Evolutionary conservation across 2,888 invertebrate species (phyloP), one percentile per base, ranked within the genome.

Genomic region (Oxytorus armatus): DNA sequence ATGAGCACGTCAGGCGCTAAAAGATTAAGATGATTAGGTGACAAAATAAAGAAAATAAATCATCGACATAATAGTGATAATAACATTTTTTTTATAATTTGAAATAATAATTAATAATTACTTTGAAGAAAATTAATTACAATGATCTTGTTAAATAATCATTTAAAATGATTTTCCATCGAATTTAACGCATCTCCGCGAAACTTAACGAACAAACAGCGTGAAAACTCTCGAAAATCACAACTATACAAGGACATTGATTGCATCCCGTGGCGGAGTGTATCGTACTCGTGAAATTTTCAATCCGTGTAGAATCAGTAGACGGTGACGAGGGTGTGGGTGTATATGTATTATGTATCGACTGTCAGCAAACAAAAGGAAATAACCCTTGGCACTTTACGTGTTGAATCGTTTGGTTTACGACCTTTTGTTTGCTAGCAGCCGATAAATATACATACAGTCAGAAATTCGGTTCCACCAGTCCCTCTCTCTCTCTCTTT

Each of bases 231-330:
- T 53, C 49, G 18, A 25, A 11, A n/a, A 53, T 11, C 7, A 3
- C n/a, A n/a, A 18, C 21, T 18, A 21, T 51, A 16, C 18, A 7
- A 8, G 36, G 21, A 16, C 44, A 33, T 55, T 65, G 65, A 74
- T 53, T 65, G 25, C 39, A 18, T 21, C 14, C 5, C n/a, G 16
- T 8, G 5, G 21, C 7, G 16, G 21, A 69, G 51, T n/a, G 39
- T 25, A 16, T 42, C 11, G 25, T 39, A 42, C 21, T 47, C 36
- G 76, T 63, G 63, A 77, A 70, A 55, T 55, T 77, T 69, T 47
- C 8, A 63, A 63, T 16, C 55, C 47, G 21, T 53, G 53, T 21
- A 29, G 33, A 44, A 55, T 65, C 53, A 55, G 42, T 21, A 14
- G 55, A 55, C 16, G 29, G 33, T 63, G 63, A 55, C 42, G 63